phyloP scores from a whole-genome alignment of 1,140 invertebrate genomes.

The Neuroterus valhalla region DNA sequence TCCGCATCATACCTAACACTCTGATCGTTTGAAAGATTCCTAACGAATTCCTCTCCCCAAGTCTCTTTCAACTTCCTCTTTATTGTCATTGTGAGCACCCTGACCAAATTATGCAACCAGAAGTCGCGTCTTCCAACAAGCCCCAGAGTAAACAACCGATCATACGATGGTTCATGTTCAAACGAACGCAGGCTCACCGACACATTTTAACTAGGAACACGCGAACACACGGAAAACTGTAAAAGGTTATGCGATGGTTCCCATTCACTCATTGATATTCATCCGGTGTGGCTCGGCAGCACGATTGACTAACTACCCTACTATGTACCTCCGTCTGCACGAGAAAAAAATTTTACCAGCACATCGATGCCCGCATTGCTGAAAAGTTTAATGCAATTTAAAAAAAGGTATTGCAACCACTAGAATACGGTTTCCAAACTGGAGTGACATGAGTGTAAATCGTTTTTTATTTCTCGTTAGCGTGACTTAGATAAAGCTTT shows the following conservation, averaged over 20 bases:
- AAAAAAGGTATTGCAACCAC: not conserved
- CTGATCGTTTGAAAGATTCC: constrained; percentile 8
- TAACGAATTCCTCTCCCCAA: not conserved
- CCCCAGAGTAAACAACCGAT: constrained; percentile 62
- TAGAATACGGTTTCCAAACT: not conserved
- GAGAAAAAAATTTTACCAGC: constrained; percentile 5
- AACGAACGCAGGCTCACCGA: constrained; percentile 10
- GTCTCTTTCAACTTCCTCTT: not conserved
- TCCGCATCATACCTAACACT: no score
- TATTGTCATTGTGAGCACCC: constrained; percentile 14
- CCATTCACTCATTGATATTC: constrained; percentile 72
- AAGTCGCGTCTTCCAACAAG: constrained; percentile 57
- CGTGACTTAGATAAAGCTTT: no score
- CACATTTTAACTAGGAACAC: constrained; percentile 32
- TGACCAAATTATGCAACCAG: constrained; percentile 47
- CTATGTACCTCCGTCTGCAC: constrained; percentile 53
- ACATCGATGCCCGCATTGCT: constrained; percentile 19
- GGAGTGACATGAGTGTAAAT: no score
- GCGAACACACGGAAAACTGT: constrained; percentile 57
- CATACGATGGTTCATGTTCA: constrained; percentile 38
- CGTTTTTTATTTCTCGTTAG: not conserved
- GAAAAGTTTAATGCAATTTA: constrained; percentile 14
- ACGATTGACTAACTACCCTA: constrained; percentile 73
- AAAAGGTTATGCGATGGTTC: constrained; percentile 64
- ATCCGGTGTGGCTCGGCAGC: constrained; percentile 64